Evolutionary conservation across 2,888 invertebrate species (phyloP), one percentile per base, ranked within the genome.

Genomic region (Macropis europaea): DNA sequence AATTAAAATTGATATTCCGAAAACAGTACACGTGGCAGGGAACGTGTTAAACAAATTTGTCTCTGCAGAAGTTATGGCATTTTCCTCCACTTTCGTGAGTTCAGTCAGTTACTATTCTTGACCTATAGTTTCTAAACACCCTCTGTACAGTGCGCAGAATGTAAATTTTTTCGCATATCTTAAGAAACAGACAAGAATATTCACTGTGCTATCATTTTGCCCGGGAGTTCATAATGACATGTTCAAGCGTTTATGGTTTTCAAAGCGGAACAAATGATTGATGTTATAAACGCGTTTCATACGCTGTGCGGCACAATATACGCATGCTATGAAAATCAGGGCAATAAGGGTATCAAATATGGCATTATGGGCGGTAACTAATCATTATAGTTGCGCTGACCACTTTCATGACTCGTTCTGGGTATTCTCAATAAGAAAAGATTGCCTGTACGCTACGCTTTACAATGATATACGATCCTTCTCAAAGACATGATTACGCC

Each of bases 301-400:
- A 22, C 22, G 52, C 4, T 11, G 4, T 22, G 13, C 19, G 11
- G 24, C 0, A 52, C 13, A 45, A 32, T 22, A 6, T 24, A 36
- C 43, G 17, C 50, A 13, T 40, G 11, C 67, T 60, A 34, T 56
- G 73, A 74, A 74, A 77, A 74, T 74, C 43, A 53, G 30, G 34
- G 28, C 70, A 56, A 59, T 53, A 53, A 48, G 56, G 40, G 34
- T 45, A 61, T 57, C 38, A 34, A 62, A 67, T 43, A 19, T 19
- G 47, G 47, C 30, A 64, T 78, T 75, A 75, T 53, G 61, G 59
- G 70, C 64, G 74, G 47, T 22, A 64, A 78, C 67, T 63, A 64
- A 64, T 71, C 71, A 57, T 77, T 74, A 68, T n/a, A 30, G 52
- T 53, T 32, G 32, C 62, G 67, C 52, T 43, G 61, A 24, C 50